These are phyloP conservation scores for Ibidorhyncha struthersii DNA, from an alignment of 2,113 vertebrate species.

Conservation along the genomic window DNA sequence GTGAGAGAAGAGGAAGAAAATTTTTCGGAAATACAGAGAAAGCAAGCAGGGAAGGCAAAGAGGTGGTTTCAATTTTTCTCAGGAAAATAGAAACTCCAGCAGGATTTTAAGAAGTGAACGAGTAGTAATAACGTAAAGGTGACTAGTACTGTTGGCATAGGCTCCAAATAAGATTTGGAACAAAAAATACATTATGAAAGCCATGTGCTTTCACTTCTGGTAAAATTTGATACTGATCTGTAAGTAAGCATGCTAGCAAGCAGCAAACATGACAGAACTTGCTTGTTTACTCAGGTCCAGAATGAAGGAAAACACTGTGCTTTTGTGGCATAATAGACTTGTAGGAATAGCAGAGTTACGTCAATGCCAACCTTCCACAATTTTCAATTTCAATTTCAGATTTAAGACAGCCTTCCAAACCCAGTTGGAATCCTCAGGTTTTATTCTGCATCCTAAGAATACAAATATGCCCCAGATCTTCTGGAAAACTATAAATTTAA, in stretches of 20 bases:
- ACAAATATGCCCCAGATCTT: neutral
- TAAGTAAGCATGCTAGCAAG: neutral
- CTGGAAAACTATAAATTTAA: constrained; percentile 11
- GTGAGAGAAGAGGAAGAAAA: neutral
- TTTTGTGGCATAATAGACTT: neutral
- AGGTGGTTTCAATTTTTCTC: neutral
- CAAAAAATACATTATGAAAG: neutral
- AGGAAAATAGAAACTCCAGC: neutral
- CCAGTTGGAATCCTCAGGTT: neutral
- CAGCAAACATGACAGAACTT: neutral
- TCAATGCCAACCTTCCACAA: neutral
- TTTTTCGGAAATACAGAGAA: neutral
- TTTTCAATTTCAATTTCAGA: neutral
- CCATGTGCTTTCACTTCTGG: neutral
- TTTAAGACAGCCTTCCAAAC: neutral
- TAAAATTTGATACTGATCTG: neutral
- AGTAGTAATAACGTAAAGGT: neutral
- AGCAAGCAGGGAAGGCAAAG: neutral
- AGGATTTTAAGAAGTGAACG: neutral
- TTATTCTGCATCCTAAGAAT: neutral
- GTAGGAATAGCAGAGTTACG: neutral
- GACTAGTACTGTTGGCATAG: neutral
- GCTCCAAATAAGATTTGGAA: neutral
- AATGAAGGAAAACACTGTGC: neutral
- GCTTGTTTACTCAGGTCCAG: neutral